Evolutionary conservation across 2,113 vertebrate species (phyloP), one percentile per base, ranked within the genome.

Genomic region (Pantherophis guttatus): DNA sequence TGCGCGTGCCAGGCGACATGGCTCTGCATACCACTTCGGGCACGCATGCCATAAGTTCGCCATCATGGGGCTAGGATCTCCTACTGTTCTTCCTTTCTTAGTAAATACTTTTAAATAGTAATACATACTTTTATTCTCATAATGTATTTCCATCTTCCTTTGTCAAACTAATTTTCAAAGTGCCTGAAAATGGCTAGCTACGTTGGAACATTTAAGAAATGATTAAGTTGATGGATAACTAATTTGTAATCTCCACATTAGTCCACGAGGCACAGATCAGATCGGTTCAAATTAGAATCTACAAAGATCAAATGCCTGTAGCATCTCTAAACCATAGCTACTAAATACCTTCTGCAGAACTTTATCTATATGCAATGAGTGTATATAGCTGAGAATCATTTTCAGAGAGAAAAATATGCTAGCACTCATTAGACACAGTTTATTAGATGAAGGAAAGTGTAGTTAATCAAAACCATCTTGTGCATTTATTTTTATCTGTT

Each of bases 401-500:
- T 92, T 93, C 90, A 91, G 92, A 87, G 87, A 91, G 91, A 91
- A 95, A 95, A 90, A 90, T 48, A 3, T 11, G 88, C 57, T 94
- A 88, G 33, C 85, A 89, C 52, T 91, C 91, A 94, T 92, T 92
- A 92, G 88, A 87, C 94, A 59, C 87, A 92, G 70, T 39, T 81
- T 8, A 39, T 81, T 39, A 81, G 70, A 81, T 81, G 7, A 62
- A 91, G 90, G 91, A 55, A 94, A 93, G 87, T 94, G 93, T 94
- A 87, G 93, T 90, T 95, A 95, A 90, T 81, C 62, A 91, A 57
- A 70, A 92, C 94, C 91, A 89, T 91, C 52, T 50, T 93, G 85
- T 93, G 91, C 91, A 39, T 91, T 88, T 94, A 96, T 2, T 0
- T 50, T 94, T 95, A 53, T 53, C 89, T 92, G 11, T 93, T 94